Conservation (phyloP, 1,140 invertebrate genomes). For the Aphaenogaster rudis region DNA sequence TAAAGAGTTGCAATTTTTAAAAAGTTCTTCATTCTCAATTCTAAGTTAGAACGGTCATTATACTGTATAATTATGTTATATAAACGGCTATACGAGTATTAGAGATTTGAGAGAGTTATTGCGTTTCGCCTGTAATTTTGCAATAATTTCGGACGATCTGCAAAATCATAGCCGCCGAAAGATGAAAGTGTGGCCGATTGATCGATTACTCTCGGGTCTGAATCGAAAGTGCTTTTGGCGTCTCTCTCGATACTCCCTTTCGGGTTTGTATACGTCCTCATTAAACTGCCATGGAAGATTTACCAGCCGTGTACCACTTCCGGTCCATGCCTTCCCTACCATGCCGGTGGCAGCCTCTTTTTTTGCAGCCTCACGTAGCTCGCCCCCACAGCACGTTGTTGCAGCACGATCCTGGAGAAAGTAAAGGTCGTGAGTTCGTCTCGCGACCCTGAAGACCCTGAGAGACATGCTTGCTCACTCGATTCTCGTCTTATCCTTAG, state of each 20-base stretch:
- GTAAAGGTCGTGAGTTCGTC: constrained; percentile 79
- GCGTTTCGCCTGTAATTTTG: constrained; percentile 13
- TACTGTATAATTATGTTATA: not conserved
- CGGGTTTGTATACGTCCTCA: constrained; percentile 11
- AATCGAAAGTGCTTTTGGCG: constrained; percentile 49
- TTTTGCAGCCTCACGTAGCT: constrained; percentile 8
- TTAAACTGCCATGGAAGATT: constrained; percentile 29
- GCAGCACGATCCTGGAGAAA: constrained; percentile 72
- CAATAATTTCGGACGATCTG: constrained; percentile 10
- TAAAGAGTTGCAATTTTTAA: not conserved
- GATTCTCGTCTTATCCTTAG: constrained; percentile 77
- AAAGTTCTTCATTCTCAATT: not conserved
- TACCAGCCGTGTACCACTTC: constrained; percentile 48
- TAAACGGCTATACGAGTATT: not conserved
- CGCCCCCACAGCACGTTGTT: constrained; percentile 42
- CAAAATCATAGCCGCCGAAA: constrained; percentile 18
- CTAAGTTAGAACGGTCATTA: not conserved
- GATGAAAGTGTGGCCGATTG: constrained; percentile 22
- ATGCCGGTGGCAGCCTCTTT: not conserved
- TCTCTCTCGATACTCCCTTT: constrained; percentile 18
- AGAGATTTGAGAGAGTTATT: constrained; percentile 4
- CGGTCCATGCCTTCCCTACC: constrained; percentile 29
- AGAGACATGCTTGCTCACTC: constrained; percentile 61
- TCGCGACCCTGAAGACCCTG: constrained; percentile 76
- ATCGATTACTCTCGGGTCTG: not conserved